Conservation (phyloP, 2,113 vertebrate species). For the Thunnus maccoyii region DNA sequence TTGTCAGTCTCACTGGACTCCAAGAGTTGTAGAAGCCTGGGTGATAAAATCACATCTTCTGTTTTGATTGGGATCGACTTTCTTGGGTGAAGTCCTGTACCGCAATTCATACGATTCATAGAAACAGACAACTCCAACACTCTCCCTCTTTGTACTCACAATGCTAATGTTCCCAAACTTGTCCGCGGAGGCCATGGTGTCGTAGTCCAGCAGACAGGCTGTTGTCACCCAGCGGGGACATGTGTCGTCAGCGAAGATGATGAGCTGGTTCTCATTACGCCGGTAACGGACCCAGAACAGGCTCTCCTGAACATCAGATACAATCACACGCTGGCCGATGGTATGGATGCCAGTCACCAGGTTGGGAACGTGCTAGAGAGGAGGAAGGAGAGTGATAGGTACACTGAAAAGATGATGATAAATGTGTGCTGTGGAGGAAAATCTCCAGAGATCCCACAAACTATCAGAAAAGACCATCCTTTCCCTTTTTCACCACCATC, state of each 20-base stretch:
- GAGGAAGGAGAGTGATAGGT: not conserved
- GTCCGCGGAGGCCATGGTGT: constrained; percentile 97
- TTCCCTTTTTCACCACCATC: too few species aligned
- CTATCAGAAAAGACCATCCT: too few species aligned
- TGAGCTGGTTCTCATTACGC: constrained; percentile 97
- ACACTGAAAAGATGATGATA: not conserved
- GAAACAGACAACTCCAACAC: not conserved
- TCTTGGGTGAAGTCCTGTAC: too few species aligned
- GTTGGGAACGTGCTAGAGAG: constrained; percentile 93
- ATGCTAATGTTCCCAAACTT: constrained; percentile 99
- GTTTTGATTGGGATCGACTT: not conserved
- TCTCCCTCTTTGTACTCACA: constrained; percentile 64
- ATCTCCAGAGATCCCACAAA: too few species aligned
- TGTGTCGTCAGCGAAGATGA: constrained; percentile 98
- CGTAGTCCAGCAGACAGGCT: constrained; percentile 95
- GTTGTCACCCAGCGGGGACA: constrained; percentile 98
- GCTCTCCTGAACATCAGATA: constrained; percentile 97
- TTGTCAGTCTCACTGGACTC: not conserved
- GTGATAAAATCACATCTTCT: not conserved
- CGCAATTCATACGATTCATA: not conserved
- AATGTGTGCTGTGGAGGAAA: not conserved
- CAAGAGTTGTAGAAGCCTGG: not conserved
- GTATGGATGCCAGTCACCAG: constrained; percentile 96
- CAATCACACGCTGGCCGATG: constrained; percentile 95
- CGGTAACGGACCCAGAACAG: constrained; percentile 99